phyloP scores from a whole-genome alignment of 2,797 vertebrate genomes.

The Myotis pilosus region DNA sequence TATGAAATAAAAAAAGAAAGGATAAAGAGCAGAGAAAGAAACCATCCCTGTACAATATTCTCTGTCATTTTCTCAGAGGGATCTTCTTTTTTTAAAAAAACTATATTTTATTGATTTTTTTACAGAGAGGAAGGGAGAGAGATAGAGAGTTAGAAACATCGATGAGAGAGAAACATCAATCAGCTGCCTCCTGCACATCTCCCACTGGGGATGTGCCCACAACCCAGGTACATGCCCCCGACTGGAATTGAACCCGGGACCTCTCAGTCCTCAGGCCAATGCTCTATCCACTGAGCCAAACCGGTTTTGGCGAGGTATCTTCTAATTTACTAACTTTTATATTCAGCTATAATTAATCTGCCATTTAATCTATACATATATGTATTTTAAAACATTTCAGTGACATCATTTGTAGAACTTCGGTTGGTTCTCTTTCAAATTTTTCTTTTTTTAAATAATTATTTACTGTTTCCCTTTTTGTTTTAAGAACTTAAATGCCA shows the following conservation, averaged over 20 bases:
- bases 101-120: too few species aligned
- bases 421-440: not conserved
- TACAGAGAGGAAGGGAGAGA: too few species aligned
- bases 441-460: not conserved
- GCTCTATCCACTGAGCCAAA: too few species aligned
- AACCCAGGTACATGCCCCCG: too few species aligned
- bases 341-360: not conserved
- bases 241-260: too few species aligned
- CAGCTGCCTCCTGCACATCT: too few species aligned
- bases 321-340: not conserved
- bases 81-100: not conserved
- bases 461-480: not conserved
- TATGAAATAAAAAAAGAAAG: not conserved
- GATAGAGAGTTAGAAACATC: too few species aligned
- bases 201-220: too few species aligned
- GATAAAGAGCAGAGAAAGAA: not conserved
- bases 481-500: not conserved
- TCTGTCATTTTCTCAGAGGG: not conserved
- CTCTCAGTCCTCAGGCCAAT: too few species aligned
- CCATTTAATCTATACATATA: not conserved
- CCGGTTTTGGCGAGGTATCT: too few species aligned
- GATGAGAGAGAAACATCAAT: too few species aligned
- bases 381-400: not conserved
- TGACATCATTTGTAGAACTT: slow-evolving; percentile 9
- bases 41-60: not conserved